phyloP scores from a whole-genome alignment of 2,888 invertebrate genomes.

The Acleris holmiana region DNA sequence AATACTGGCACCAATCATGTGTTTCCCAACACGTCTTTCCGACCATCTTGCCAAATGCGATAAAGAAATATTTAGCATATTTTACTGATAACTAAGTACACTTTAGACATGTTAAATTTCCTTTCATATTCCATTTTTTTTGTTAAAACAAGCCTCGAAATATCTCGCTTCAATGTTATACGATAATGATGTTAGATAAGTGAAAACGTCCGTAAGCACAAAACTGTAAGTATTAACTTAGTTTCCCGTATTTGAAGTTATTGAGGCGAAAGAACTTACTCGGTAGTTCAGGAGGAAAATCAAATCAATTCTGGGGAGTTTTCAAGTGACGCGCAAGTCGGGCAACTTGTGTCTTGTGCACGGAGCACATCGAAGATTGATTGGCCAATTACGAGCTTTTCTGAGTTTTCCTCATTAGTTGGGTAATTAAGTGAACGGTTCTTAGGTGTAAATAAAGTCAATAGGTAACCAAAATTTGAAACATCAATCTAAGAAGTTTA shows the following conservation, averaged over 20 bases:
- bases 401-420: conserved; percentile 13
- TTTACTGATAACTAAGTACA: too few species aligned
- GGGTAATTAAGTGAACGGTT: conserved; percentile 12
- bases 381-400: conserved; percentile 17
- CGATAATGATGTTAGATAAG: conserved; percentile 10
- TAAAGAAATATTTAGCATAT: too few species aligned
- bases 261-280: conserved; percentile 24
- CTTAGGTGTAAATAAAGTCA: too few species aligned
- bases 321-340: conserved; percentile 23
- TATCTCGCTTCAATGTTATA: background rate
- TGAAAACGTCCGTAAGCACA: conserved; percentile 9
- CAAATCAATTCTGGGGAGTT: conserved; percentile 28
- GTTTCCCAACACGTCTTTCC: too few species aligned
- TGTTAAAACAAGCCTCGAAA: background rate
- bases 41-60: too few species aligned
- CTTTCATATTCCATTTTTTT: too few species aligned
- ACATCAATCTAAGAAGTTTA: too few species aligned
- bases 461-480: too few species aligned
- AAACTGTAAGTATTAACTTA: conserved; percentile 22
- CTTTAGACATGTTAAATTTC: too few species aligned
- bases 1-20: too few species aligned
- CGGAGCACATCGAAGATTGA: conserved; percentile 20
- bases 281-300: conserved; percentile 27
- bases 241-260: conserved; percentile 26
- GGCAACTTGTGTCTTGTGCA: conserved; percentile 21